phyloP scores from a whole-genome alignment of 2,113 vertebrate genomes.

The Phainopepla nitens region DNA sequence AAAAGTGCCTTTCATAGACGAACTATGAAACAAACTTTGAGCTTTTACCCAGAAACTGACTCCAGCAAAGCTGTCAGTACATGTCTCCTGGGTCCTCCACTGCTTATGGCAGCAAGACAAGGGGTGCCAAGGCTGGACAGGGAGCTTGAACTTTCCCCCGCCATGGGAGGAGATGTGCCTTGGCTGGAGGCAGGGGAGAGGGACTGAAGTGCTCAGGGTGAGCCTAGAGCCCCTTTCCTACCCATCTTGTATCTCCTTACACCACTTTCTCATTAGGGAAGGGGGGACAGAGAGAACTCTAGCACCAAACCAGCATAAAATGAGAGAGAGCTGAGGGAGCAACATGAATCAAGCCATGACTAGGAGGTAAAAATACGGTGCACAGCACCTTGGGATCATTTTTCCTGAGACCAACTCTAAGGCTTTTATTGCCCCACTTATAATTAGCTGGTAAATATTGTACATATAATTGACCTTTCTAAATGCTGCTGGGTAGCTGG shows the following conservation, averaged over 20 bases:
- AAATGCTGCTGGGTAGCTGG: conserved; percentile 7
- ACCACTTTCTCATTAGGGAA: not conserved
- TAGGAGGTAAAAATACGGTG: not conserved
- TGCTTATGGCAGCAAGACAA: not conserved
- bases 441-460: not conserved
- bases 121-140: not conserved
- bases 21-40: not conserved
- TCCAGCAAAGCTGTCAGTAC: not conserved
- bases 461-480: conserved; percentile 11
- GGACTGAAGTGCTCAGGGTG: not conserved
- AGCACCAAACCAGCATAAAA: not conserved
- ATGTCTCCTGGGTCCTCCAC: not conserved
- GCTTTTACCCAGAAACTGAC: conserved; percentile 8
- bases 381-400: not conserved
- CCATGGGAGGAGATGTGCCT: not conserved
- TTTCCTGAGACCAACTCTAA: not conserved
- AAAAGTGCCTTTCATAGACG: not conserved
- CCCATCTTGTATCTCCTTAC: not conserved
- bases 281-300: not conserved
- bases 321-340: not conserved
- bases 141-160: not conserved
- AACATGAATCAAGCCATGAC: not conserved
- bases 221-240: not conserved
- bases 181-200: not conserved
- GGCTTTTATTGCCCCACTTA: not conserved